Conservation (phyloP, 2,113 vertebrate genomes). For the Empidonax alnorum region DNA sequence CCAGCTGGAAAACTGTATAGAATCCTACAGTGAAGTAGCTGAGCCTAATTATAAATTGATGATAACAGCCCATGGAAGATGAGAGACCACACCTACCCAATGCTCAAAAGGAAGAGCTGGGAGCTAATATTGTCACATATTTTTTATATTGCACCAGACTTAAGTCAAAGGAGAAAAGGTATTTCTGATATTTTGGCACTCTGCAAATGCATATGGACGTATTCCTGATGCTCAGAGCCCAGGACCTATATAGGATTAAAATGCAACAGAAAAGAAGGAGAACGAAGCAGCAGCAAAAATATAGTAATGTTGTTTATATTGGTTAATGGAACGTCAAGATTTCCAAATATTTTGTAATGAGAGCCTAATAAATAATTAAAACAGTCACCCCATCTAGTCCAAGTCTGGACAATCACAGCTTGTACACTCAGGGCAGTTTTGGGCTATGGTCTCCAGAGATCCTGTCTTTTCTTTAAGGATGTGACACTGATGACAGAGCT, state of each 20-base stretch:
- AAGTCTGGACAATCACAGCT: background rate
- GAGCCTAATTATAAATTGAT: conserved; percentile 18
- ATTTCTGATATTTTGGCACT: background rate
- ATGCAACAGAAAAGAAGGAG: background rate
- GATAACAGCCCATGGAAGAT: background rate
- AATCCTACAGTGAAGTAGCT: background rate
- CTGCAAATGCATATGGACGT: background rate
- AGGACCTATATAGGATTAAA: background rate
- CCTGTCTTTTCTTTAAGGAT: background rate
- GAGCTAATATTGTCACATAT: background rate
- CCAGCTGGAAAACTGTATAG: background rate
- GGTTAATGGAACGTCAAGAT: background rate
- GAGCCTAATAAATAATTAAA: background rate
- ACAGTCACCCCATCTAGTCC: background rate
- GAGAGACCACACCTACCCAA: background rate
- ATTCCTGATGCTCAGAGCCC: background rate
- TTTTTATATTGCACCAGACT: background rate
- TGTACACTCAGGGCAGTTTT: rapidly evolving
- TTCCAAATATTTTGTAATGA: background rate
- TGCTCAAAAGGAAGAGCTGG: background rate
- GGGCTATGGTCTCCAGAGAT: background rate
- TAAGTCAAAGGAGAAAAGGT: background rate
- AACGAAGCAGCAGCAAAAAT: background rate
- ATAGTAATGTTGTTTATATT: background rate
- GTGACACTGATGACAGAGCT: background rate